Percentiles rank a stretch among this genome's conserved stretches.
Evolutionary conservation across 2,797 vertebrate genomes (phyloP).

Genomic region (Enoplosus armatus): DNA sequence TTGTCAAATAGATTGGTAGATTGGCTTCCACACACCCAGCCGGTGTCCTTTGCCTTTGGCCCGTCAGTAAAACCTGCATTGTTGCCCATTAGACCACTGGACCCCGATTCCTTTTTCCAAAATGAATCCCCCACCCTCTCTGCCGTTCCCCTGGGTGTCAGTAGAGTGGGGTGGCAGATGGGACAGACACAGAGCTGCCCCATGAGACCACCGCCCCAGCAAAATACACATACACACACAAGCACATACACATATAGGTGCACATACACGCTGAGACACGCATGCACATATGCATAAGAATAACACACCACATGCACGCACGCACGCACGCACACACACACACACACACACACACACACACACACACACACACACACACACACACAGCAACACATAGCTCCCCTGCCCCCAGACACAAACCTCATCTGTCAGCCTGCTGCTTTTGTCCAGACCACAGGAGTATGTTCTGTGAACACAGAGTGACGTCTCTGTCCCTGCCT

Average conservation of each 20-base stretch:
- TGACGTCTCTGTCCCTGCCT: constrained; percentile 76
- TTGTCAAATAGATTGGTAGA: constrained; percentile 81
- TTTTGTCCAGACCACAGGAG: constrained; percentile 75
- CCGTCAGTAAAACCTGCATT: constrained; percentile 78
- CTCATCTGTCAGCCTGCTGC: constrained; percentile 82
- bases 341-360: constrained; percentile 28
- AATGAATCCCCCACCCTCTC: constrained; percentile 80
- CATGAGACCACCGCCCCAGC: constrained; percentile 76
- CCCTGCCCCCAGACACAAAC: constrained; percentile 75
- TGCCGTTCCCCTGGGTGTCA: constrained; percentile 86
- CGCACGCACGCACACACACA: constrained; percentile 37
- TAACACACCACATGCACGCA: constrained; percentile 27
- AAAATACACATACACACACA: constrained; percentile 61
- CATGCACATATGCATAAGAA: constrained; percentile 51
- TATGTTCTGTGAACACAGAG: constrained; percentile 69
- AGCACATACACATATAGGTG: constrained; percentile 32
- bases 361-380: constrained; percentile 37
- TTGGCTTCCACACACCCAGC: constrained; percentile 77
- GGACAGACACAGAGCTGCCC: constrained; percentile 87
- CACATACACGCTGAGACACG: constrained; percentile 32
- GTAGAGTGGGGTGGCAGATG: constrained; percentile 89
- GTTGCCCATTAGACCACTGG: constrained; percentile 84
- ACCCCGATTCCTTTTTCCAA: constrained; percentile 79
- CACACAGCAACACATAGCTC: constrained; percentile 66
- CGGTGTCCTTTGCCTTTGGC: constrained; percentile 74